Evolutionary conservation across 2,888 invertebrate genomes (phyloP).

Genomic region (Drosophila birchii): DNA sequence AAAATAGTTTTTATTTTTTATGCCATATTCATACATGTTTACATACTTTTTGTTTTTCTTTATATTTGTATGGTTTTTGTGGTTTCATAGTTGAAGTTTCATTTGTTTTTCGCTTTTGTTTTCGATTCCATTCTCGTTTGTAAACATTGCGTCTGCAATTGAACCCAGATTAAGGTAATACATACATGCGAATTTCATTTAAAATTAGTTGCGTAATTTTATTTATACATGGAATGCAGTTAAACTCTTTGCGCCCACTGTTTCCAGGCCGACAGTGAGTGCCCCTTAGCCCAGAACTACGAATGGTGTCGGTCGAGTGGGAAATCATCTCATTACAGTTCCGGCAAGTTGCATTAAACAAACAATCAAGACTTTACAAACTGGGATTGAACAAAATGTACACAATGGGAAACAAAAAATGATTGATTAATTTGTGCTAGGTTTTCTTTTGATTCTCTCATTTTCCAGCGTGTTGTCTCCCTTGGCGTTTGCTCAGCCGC

Average conservation of each 20-base stretch:
- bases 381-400: conserved; percentile 33
- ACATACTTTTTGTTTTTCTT: conserved; percentile 69
- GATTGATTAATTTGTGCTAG: conserved; percentile 74
- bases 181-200: conserved; percentile 63
- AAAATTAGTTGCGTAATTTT: conserved; percentile 69
- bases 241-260: conserved; percentile 62
- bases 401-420: conserved; percentile 56
- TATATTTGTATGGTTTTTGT: conserved; percentile 67
- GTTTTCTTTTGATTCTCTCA: conserved; percentile 54
- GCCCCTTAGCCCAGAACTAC: conserved; percentile 57
- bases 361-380: conserved; percentile 34
- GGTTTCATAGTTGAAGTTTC: conserved; percentile 60
- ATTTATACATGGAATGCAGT: conserved; percentile 85
- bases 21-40: conserved; percentile 76
- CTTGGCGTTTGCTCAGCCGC: conserved; percentile 17
- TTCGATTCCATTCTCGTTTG: conserved; percentile 31
- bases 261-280: conserved; percentile 35
- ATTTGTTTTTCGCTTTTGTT: conserved; percentile 45
- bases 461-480: conserved; percentile 29
- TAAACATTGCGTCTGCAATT: conserved; percentile 58
- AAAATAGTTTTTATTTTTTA: conserved; percentile 78
- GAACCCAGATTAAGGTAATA: conserved; percentile 57
- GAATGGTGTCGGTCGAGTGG: conserved; percentile 48
- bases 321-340: conserved; percentile 45
- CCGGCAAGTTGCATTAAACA: conserved; percentile 47